Evolutionary conservation across 2,888 invertebrate species (phyloP).

Genomic region (Lamellibrachia columna): DNA sequence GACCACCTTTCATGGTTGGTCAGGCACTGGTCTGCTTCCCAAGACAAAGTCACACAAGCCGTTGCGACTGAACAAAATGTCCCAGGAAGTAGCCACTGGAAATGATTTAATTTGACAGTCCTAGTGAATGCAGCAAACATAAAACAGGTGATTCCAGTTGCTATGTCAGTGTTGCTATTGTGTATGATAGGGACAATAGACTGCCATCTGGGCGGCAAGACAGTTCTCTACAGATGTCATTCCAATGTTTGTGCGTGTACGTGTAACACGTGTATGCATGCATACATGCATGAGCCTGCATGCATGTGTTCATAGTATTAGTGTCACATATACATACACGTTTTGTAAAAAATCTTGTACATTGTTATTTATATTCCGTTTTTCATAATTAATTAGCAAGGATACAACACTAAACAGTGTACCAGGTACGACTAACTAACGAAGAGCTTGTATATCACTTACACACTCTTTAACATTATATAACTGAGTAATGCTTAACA

Average conservation of each 20-base stretch:
- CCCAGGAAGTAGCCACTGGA: background rate
- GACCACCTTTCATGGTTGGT: background rate
- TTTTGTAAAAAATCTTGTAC: background rate
- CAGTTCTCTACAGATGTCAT: background rate
- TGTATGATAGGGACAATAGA: background rate
- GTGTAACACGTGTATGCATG: background rate
- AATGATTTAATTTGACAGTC: background rate
- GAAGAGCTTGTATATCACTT: background rate
- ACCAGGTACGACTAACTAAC: background rate
- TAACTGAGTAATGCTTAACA: background rate
- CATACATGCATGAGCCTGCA: background rate
- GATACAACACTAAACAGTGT: background rate
- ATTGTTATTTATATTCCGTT: background rate
- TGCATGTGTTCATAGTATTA: too few species aligned
- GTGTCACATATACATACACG: too few species aligned
- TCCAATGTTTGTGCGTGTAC: background rate
- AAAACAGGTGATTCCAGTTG: slow-evolving; percentile 9
- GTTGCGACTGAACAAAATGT: background rate
- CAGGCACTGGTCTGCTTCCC: background rate
- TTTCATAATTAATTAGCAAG: background rate
- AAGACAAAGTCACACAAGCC: background rate
- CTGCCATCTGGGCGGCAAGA: background rate
- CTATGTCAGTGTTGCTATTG: background rate
- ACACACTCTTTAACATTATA: background rate
- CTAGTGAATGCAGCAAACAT: background rate